Evolutionary conservation across 2,888 invertebrate genomes (phyloP).

Genomic region (Eupithecia pulchellata): DNA sequence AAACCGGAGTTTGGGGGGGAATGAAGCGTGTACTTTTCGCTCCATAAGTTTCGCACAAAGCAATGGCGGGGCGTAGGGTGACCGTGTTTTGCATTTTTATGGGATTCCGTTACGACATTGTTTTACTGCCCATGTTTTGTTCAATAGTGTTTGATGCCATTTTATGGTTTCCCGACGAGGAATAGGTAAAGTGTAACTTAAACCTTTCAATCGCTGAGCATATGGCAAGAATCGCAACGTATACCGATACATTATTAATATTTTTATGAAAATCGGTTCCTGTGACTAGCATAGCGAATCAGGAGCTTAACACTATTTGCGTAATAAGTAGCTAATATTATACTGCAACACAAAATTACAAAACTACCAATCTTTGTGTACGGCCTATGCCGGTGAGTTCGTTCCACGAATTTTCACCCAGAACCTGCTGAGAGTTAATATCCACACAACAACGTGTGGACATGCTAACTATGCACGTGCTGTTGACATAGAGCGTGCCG

Average conservation of each 20-base stretch:
- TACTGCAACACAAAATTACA: no score
- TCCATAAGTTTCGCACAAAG: constrained; percentile 48
- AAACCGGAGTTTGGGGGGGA: constrained; percentile 37
- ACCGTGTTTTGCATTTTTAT: constrained; percentile 35
- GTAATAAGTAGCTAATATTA: no score
- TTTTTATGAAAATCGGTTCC: no score
- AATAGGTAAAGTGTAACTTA: neutral
- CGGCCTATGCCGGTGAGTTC: no score
- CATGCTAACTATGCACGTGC: constrained; percentile 20
- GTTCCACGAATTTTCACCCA: neutral
- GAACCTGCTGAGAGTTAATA: neutral
- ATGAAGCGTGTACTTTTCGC: constrained; percentile 46
- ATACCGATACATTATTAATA: no score
- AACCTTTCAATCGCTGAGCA: no score
- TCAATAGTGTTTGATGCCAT: constrained; percentile 15
- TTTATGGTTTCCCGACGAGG: constrained; percentile 18
- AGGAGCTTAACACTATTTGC: no score
- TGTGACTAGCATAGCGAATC: no score
- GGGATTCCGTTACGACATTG: constrained; percentile 26
- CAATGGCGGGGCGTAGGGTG: constrained; percentile 33
- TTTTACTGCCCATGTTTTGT: constrained; percentile 1
- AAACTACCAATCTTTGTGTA: no score
- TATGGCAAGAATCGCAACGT: no score
- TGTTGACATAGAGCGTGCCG: constrained; percentile 43
- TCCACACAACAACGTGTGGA: constrained; percentile 18